Evolutionary conservation across 2,888 invertebrate genomes (phyloP).

Genomic region (Meandrusa payeni): DNA sequence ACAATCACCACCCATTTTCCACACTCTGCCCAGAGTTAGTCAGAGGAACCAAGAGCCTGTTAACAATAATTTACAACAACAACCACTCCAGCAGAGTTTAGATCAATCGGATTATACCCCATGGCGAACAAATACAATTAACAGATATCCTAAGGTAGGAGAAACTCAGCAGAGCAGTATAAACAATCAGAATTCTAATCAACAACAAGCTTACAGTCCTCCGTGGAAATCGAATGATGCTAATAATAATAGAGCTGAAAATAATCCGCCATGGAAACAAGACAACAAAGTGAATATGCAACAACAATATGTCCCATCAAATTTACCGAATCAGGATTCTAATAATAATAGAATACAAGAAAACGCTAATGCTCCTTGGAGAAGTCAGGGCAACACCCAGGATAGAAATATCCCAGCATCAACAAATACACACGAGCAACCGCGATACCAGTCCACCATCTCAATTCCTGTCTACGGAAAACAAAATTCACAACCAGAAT

Average conservation of each 20-base stretch:
- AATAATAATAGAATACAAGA: slow-evolving; percentile 58
- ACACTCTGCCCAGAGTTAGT: slow-evolving; percentile 61
- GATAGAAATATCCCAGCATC: slow-evolving; percentile 38
- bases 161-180: slow-evolving; percentile 48
- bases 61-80: slow-evolving; percentile 38
- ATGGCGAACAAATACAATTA: slow-evolving; percentile 66
- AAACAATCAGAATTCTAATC: slow-evolving; percentile 45
- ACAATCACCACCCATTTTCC: slow-evolving; percentile 50
- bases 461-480: slow-evolving; percentile 68
- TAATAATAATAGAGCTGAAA: slow-evolving; percentile 50
- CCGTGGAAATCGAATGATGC: slow-evolving; percentile 60
- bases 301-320: slow-evolving; percentile 55
- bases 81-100: slow-evolving; percentile 39
- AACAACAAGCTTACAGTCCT: slow-evolving; percentile 54
- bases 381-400: slow-evolving; percentile 43
- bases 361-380: slow-evolving; percentile 49
- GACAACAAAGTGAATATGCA: slow-evolving; percentile 48
- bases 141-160: slow-evolving; percentile 51
- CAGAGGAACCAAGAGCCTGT: slow-evolving; percentile 54
- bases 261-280: slow-evolving; percentile 56
- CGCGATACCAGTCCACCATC: slow-evolving; percentile 71
- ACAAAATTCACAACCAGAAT: slow-evolving; percentile 53
- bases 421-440: slow-evolving; percentile 43
- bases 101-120: slow-evolving; percentile 51
- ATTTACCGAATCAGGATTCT: slow-evolving; percentile 48